Conservation (phyloP, 2,113 vertebrate genomes). For the Malaclemys terrapin region DNA sequence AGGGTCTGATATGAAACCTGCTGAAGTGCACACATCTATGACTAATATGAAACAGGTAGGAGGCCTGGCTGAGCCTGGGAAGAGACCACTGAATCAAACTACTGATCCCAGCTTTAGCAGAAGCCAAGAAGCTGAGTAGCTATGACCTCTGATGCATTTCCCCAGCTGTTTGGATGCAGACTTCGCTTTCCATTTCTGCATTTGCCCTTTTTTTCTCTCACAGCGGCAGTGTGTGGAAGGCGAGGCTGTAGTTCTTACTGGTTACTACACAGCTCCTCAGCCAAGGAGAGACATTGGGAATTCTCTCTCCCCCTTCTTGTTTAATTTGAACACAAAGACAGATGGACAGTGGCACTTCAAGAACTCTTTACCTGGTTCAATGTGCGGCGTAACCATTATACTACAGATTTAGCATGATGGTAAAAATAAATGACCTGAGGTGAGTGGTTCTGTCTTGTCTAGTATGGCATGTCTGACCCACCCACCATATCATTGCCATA, state of each 20-base stretch:
- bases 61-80: background rate
- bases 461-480: background rate
- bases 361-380: background rate
- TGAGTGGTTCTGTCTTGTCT: background rate
- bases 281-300: background rate
- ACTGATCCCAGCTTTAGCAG: background rate
- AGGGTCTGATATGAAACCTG: constrained; percentile 83
- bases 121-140: background rate
- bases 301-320: background rate
- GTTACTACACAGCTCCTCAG: too few relatives aligned
- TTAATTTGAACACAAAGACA: background rate
- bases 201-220: background rate
- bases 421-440: background rate
- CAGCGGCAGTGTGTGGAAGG: background rate
- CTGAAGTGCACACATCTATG: constrained; percentile 78
- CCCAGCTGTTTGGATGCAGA: background rate
- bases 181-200: background rate
- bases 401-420: background rate
- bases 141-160: background rate
- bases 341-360: background rate
- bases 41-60: constrained; percentile 86
- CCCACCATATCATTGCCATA: too few relatives aligned
- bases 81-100: background rate
- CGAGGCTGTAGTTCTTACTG: background rate
- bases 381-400: too few relatives aligned